These are phyloP conservation scores for Sapayoa aenigma DNA, from an alignment of 2,113 vertebrate species.

Conservation along the genomic window DNA sequence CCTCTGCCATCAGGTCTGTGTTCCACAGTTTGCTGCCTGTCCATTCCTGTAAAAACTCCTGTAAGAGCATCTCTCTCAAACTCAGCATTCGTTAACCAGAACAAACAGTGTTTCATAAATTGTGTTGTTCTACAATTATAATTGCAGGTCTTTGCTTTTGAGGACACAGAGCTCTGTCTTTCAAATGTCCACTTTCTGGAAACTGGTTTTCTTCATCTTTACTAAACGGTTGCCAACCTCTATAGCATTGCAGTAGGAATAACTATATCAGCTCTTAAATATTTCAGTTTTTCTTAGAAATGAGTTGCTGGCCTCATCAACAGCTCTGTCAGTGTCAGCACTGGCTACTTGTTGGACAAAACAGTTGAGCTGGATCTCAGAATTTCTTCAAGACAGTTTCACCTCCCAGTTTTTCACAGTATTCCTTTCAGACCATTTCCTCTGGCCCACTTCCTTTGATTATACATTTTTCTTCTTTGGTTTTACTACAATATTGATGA, in stretches of 20 bases:
- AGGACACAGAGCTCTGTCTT: neutral
- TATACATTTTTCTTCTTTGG: neutral
- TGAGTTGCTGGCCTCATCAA: fast-evolving
- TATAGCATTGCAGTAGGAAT: neutral
- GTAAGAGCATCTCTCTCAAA: neutral
- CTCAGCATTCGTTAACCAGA: neutral
- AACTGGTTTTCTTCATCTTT: neutral
- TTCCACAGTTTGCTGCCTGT: neutral
- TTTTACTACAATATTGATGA: neutral
- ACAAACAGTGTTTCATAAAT: neutral
- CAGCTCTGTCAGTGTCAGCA: neutral
- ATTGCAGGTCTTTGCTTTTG: neutral
- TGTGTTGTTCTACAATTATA: neutral
- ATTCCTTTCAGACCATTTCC: neutral
- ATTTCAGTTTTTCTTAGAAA: neutral
- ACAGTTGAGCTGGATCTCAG: neutral
- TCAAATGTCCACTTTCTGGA: neutral
- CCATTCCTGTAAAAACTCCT: neutral
- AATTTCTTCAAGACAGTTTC: neutral
- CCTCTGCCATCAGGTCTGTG: neutral
- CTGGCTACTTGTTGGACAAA: neutral
- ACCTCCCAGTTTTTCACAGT: neutral
- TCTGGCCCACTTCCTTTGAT: neutral
- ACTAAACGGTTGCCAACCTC: neutral
- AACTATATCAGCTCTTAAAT: neutral